Conservation (phyloP, 2,113 vertebrate species). For the Phoxinus phoxinus region DNA sequence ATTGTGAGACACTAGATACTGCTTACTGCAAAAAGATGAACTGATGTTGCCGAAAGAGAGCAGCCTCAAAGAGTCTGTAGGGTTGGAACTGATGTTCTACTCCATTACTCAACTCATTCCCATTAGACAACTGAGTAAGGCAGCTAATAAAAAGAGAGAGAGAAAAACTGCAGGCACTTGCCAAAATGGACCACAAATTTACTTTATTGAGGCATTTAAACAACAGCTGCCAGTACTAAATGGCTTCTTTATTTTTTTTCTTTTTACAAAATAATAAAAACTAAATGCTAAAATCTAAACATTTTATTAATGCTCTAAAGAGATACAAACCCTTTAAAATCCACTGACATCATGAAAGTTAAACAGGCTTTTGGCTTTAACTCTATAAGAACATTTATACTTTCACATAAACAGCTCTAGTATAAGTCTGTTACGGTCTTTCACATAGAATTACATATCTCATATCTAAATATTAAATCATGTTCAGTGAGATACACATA, state of each 20-base stretch:
- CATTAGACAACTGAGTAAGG: constrained; percentile 1
- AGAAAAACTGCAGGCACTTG: background rate
- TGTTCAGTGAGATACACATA: background rate
- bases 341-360: background rate
- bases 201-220: background rate
- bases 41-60: background rate
- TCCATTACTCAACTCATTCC: background rate
- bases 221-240: background rate
- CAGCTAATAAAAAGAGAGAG: constrained; percentile 2
- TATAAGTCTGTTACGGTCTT: background rate
- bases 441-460: constrained; percentile 17
- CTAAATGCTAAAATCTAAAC: background rate
- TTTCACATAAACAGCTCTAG: background rate
- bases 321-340: background rate
- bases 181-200: constrained; percentile 6
- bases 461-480: too few relatives aligned
- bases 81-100: constrained; percentile 21
- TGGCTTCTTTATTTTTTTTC: background rate
- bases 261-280: background rate
- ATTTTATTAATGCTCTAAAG: background rate
- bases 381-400: background rate
- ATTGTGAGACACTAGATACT: background rate
- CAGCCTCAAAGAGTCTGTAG: background rate
- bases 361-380: background rate
- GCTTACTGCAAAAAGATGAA: background rate